Base-by-base conservation (phyloP, 2,113 vertebrate genomes). In the Anser brachyrhynchus region DNA sequence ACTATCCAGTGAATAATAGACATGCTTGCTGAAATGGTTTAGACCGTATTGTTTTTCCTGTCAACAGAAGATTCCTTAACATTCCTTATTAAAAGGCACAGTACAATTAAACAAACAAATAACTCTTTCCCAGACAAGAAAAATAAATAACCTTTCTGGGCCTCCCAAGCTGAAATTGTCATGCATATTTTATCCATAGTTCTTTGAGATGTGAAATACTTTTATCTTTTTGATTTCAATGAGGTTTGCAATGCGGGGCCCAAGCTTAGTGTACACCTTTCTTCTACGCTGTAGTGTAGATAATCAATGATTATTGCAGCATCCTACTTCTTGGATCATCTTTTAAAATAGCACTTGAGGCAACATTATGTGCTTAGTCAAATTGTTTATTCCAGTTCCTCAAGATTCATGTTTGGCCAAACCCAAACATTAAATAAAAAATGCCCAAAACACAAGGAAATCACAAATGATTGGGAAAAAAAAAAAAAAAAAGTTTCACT, bases 91-190 rank as follows among this genome's bases (percentile, higher is more conserved):
- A 93, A 94, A 96, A 96, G 66, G 21, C 93, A 72, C 55, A 75
- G 90, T 77, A 84, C 88, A 96, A 93, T 96, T 97, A 95, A 96
- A 94, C 78, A 97, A 95, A 93, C 95, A 95, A 95, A 95, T 88
- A 90, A 84, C 70, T 96, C 73, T 92, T 89, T 93, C 87, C 58
- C 77, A 67, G 88, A 92, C 90, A 94, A 73, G 73, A 86, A 94
- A 93, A 93, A 95, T 95, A 97, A 96, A 96, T 93, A 93, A 92
- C 37, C 20, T 94, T 71, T 84, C 80, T 84, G 57, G 80, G 80
- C 83, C 83, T 95, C 92, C 69, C 80, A 92, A 89, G 90, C 65
- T 90, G 86, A 74, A 89, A 87, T 64, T 87, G 73, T 87, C 70
- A 58, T 4, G 11, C 69, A 37, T 90, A 62, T 90, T 95, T 96